Percentiles rank a stretch among this genome's conserved stretches.
These are phyloP conservation scores for Pangasius mekongensis DNA, from an alignment of 2,797 vertebrate species.

Conservation along the genomic window DNA sequence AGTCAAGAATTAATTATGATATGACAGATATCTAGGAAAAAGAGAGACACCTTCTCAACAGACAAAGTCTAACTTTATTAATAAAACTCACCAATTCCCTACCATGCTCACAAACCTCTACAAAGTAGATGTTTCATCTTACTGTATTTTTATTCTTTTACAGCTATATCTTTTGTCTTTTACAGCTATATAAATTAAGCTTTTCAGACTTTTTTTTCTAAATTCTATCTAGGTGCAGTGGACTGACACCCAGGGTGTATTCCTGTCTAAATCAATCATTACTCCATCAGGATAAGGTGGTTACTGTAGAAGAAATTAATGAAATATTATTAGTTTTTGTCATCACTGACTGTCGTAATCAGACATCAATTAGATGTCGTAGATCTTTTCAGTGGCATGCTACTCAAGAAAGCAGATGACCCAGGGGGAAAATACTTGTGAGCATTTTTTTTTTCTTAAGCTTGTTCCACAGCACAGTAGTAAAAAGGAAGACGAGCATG, in stretches of 20 bases:
- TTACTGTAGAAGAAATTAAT: background rate
- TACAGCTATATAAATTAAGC: background rate
- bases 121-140: background rate
- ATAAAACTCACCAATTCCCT: background rate
- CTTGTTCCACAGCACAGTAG: background rate
- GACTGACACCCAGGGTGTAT: background rate
- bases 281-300: background rate
- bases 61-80: background rate
- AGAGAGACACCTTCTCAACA: background rate
- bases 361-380: background rate
- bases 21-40: background rate
- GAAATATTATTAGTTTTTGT: background rate
- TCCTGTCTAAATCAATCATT: background rate
- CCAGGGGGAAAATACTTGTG: background rate
- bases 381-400: background rate
- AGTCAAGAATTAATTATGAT: slow-evolving; percentile 8
- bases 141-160: background rate
- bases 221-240: background rate
- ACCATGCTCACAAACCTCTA: background rate
- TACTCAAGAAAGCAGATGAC: background rate
- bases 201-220: too few species aligned
- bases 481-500: background rate
- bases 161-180: background rate
- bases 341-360: background rate
- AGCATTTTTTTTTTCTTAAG: background rate